Evolutionary conservation across 2,797 vertebrate species (phyloP), one percentile per base, ranked within the genome.

Genomic region (Pygocentrus nattereri): DNA sequence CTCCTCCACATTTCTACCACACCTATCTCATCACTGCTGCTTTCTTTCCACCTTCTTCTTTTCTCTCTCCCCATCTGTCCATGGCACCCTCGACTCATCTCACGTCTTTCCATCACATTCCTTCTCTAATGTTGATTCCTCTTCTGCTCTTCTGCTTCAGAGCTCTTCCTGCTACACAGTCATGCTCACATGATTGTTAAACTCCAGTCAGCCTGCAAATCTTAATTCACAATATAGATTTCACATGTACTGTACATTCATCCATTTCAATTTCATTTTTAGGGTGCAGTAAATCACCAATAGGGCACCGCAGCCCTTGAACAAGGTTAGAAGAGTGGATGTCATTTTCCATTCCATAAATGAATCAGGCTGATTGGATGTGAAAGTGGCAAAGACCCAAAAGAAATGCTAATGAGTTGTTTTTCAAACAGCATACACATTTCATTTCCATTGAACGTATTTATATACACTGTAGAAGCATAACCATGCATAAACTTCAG

Each of bases 271-370:
- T 18, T 3, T 16, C 0, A n/a, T 59, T 74, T 70, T 59, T 58
- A 69, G 0, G 15, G 16, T 50, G 6, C n/a, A 30, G 19, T 68
- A 68, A 52, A 69, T 69, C 73, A 69, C 25, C 21, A 5, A 47
- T 34, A 49, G 34, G 15, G 38, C 47, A 31, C 27, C 23, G 31
- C 19, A 19, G n/a, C 56, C 31, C 41, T 61, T 50, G 8, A 62
- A 38, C 44, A 80, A 80, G 71, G 79, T 74, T 56, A 74, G 41
- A 44, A 38, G 21, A 25, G 65, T 23, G 44, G 21, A 67, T 27
- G 12, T 25, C 8, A 19, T 16, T 18, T 74, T 80, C 25, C 50
- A 58, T n/a, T 31, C 41, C 15, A 27, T 30, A 47, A 58, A 67
- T 67, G 18, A 31, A 80, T 56, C 25, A 52, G 18, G 30, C 31